phyloP scores from a whole-genome alignment of 2,113 vertebrate genomes.

The Boulengeromyrus knoepffleri region DNA sequence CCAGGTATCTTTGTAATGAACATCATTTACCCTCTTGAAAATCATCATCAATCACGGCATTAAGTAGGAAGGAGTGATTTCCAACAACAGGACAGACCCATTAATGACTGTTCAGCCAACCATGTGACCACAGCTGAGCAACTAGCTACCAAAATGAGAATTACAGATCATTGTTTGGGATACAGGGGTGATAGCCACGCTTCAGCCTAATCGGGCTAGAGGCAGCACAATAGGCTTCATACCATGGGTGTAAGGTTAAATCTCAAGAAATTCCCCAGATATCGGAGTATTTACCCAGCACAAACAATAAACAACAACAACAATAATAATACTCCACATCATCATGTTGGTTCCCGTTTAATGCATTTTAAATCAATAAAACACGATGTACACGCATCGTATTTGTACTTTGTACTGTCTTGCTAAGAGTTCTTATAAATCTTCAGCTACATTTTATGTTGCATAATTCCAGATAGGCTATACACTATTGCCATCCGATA shows the following conservation, averaged over 20 bases:
- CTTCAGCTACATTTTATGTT: not conserved
- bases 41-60: slow-evolving; percentile 6
- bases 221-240: slow-evolving; percentile 35
- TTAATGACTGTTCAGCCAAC: slow-evolving; percentile 4
- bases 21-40: slow-evolving; percentile 5
- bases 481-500: not conserved
- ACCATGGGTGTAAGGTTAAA: not conserved
- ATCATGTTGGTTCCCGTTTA: not conserved
- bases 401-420: not conserved
- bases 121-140: slow-evolving; percentile 1
- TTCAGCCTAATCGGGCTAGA: not conserved
- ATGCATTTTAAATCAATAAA: not conserved
- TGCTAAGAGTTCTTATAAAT: not conserved
- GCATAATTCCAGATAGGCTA: not conserved
- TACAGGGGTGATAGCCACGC: not conserved
- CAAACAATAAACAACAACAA: not conserved
- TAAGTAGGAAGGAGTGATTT: not conserved
- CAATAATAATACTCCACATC: not conserved
- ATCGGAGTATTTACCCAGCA: not conserved
- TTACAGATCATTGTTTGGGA: not conserved
- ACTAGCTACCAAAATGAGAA: not conserved
- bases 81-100: not conserved
- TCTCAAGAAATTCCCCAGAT: not conserved
- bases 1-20: slow-evolving; percentile 8
- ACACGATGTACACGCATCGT: not conserved